Evolutionary conservation across 2,113 vertebrate genomes (phyloP).

Genomic region (Myiozetetes cayanensis): DNA sequence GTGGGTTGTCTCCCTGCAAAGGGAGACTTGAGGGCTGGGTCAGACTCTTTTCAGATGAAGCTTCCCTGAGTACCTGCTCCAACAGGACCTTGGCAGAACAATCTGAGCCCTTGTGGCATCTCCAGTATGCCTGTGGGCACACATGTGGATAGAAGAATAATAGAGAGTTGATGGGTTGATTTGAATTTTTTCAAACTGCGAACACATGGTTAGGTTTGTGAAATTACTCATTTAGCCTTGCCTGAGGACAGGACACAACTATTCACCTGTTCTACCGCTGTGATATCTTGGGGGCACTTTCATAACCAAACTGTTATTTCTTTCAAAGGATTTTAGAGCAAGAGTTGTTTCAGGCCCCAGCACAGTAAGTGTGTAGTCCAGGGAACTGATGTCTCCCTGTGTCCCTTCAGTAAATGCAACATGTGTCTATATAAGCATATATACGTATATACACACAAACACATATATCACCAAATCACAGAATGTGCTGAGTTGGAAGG

Average conservation of each 20-base stretch:
- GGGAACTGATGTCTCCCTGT: not conserved
- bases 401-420: not conserved
- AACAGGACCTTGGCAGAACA: rapidly evolving
- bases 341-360: not conserved
- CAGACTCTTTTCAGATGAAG: not conserved
- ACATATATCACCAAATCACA: not conserved
- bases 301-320: not conserved
- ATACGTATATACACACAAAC: rapidly evolving
- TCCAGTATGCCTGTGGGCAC: not conserved
- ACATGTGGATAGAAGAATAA: not conserved
- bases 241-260: not conserved
- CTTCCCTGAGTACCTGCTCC: not conserved
- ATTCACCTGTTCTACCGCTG: not conserved
- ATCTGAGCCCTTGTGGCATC: not conserved
- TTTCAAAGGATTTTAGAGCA: not conserved
- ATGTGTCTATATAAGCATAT: not conserved
- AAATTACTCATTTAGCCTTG: not conserved
- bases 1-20: not conserved
- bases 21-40: not conserved
- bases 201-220: not conserved
- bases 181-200: not conserved
- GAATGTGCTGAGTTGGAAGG: not conserved
- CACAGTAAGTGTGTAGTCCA: not conserved
- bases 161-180: not conserved
- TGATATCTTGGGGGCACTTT: not conserved